Evolutionary conservation across 2,888 invertebrate genomes (phyloP).

Genomic region (Oligia strigilis): DNA sequence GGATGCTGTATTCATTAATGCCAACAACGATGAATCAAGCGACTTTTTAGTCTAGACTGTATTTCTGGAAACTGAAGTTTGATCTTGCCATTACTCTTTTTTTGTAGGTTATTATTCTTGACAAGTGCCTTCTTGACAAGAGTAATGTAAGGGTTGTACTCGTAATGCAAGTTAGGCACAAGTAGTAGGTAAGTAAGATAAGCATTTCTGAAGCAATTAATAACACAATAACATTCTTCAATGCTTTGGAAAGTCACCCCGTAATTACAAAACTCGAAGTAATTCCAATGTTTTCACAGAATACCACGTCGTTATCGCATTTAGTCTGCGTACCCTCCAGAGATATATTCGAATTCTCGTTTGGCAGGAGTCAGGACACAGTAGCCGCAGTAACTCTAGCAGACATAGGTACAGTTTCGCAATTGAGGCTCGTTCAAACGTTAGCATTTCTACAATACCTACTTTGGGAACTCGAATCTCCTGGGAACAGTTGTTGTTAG

Average conservation of each 20-base stretch:
- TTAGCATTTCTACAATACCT: slow-evolving; percentile 25
- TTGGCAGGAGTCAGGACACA: slow-evolving; percentile 18
- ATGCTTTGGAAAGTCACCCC: neutral
- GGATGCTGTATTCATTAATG: slow-evolving; percentile 22
- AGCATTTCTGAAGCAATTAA: neutral
- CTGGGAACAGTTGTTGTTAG: slow-evolving; percentile 14
- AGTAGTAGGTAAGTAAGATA: neutral
- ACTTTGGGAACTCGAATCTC: slow-evolving; percentile 29
- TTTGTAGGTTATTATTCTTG: neutral
- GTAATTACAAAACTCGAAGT: slow-evolving; percentile 12
- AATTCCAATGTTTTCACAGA: slow-evolving; percentile 14
- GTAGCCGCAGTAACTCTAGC: slow-evolving; percentile 8
- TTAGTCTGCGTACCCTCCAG: neutral
- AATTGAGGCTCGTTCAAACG: slow-evolving; percentile 28
- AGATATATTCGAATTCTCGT: slow-evolving; percentile 39
- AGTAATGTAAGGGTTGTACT: neutral
- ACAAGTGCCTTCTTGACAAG: neutral
- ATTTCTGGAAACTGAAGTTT: neutral
- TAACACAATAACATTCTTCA: neutral
- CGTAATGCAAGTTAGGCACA: neutral
- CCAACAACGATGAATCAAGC: neutral
- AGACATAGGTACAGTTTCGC: slow-evolving; percentile 31
- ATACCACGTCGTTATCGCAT: slow-evolving; percentile 7
- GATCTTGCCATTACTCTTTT: neutral
- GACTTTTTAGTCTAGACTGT: neutral